Evolutionary conservation across 2,888 invertebrate genomes (phyloP).

Genomic region (Lissocephala sabroskyi): DNA sequence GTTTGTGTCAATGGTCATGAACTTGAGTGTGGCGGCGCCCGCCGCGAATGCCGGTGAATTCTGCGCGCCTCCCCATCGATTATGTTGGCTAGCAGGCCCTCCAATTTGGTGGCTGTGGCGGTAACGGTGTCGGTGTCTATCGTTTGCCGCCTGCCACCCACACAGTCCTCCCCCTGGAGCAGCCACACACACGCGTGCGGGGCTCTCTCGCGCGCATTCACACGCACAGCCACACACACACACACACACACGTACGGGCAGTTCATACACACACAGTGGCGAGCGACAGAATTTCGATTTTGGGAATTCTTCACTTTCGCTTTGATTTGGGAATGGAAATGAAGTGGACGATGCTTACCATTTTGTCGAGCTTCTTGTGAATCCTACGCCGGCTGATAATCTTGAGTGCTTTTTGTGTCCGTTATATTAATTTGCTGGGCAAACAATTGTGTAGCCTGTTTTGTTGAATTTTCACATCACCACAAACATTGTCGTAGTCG

Average conservation of each 20-base stretch:
- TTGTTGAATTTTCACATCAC: conserved; percentile 47
- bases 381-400: conserved; percentile 49
- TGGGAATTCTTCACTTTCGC: too few relatives aligned
- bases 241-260: conserved; percentile 14
- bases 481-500: conserved; percentile 50
- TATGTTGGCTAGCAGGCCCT: too few relatives aligned
- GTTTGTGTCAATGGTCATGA: too few relatives aligned
- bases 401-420: conserved; percentile 44
- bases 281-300: too few relatives aligned
- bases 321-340: conserved; percentile 15
- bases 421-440: conserved; percentile 14
- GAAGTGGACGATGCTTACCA: conserved; percentile 33
- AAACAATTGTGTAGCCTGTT: conserved; percentile 30
- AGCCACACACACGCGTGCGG: conserved; percentile 2
- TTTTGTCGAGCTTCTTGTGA: conserved; percentile 50
- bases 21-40: too few relatives aligned
- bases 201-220: conserved; percentile 5
- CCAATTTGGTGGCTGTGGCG: too few relatives aligned
- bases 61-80: too few relatives aligned
- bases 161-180: conserved; percentile 6
- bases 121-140: conserved; percentile 31
- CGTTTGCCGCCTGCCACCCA: conserved; percentile 34
- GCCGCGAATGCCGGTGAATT: too few relatives aligned
- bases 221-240: conserved; percentile 4
- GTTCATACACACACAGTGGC: too few relatives aligned